Evolutionary conservation across 2,797 vertebrate species (phyloP), one percentile per base, ranked within the genome.

Genomic region (Coendou prehensilis): DNA sequence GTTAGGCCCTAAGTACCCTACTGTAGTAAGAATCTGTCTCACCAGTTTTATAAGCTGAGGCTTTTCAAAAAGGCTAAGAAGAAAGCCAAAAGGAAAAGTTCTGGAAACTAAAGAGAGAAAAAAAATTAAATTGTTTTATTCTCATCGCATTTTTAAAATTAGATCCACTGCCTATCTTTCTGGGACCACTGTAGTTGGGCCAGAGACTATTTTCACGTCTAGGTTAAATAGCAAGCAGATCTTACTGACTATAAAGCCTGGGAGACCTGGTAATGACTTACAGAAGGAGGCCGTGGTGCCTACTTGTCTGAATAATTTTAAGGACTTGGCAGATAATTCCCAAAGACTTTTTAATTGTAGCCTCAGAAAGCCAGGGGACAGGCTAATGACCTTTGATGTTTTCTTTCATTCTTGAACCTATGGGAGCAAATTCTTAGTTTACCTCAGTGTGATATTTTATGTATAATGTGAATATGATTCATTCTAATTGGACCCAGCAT

Each of bases 261-360:
- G 97, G 92, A 97, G 95, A 90, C 71, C 89, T 89, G 78, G 94
- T 96, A 97, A 97, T 97, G 95, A 97, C 92, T 97, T 96, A 83
- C 97, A 97, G 96, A 91, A 96, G 85, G 91, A 90, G 86, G 33
- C 41, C n/a, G 4, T 84, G 96, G 96, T 97, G 95, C 96, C 97
- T 97, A 95, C 89, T 98, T 97, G 97, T 98, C 97, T 97, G 91
- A 97, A 92, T 95, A 91, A 96, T 89, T 94, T 95, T 96, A 96
- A 94, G 81, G 56, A 94, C 64, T 97, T 98, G 95, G 96, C 97
- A 96, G 95, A 98, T 95, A 96, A 96, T 93, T 95, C 75, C 69
- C 67, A 59, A 95, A 71, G 93, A 96, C 94, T 94, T 97, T 97
- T 97, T 97, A 97, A 97, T 97, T 97, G 94, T 87, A 96, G 37